These are phyloP conservation scores for Scolanthus callimorphus DNA, from an alignment of 92 coral and sea anemone species.

Conservation along the genomic window DNA sequence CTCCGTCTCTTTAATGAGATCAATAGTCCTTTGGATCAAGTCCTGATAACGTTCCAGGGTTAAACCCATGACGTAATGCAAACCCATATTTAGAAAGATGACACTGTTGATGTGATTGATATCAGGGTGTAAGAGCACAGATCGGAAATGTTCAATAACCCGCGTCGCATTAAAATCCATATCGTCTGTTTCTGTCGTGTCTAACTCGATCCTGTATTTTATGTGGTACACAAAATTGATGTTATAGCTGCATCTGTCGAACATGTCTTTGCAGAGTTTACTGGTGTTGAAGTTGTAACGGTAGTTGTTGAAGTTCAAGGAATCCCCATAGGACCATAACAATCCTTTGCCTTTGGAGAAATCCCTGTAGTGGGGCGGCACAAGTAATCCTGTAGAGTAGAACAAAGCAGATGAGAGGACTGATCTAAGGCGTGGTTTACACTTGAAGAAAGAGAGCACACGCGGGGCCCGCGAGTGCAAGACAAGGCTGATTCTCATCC, in stretches of 20 bases:
- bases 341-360: constrained; percentile 34
- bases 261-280: constrained; percentile 45
- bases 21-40: constrained; percentile 51
- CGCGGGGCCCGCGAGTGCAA: no score
- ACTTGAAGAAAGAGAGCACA: no score
- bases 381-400: no score
- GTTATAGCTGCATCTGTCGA: constrained; percentile 52
- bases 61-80: constrained; percentile 74
- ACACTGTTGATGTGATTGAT: constrained; percentile 74
- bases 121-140: constrained; percentile 45
- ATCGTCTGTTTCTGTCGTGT: constrained; percentile 48
- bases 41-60: constrained; percentile 61
- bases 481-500: no score
- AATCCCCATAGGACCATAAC: constrained; percentile 76
- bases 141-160: constrained; percentile 57
- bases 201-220: constrained; percentile 51
- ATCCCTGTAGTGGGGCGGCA: constrained; percentile 24
- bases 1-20: constrained; percentile 28
- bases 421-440: no score
- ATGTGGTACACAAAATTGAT: constrained; percentile 78
- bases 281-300: constrained; percentile 57
- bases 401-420: no score
- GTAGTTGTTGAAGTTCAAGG: constrained; percentile 58
- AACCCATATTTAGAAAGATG: constrained; percentile 66
- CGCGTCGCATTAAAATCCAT: constrained; percentile 59